These are phyloP conservation scores for Nylanderia fulva DNA, from an alignment of 1,140 invertebrate genomes.

Conservation along the genomic window DNA sequence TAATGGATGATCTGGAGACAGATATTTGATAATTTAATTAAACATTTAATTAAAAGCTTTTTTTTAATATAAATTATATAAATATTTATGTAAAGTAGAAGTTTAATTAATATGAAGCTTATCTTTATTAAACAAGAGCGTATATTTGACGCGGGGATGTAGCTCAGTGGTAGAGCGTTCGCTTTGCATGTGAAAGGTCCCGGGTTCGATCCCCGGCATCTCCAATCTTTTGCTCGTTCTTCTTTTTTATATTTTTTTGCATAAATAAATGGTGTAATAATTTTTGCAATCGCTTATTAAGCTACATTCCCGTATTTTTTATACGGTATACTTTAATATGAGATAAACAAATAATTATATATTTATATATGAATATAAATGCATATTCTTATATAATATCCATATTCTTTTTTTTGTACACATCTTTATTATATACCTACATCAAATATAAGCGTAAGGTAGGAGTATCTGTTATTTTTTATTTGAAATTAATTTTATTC, in stretches of 20 bases:
- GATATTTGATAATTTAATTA: not conserved
- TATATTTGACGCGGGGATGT: constrained; percentile 78
- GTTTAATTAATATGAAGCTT: accelerated
- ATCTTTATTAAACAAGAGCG: not conserved
- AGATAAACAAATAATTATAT: not conserved
- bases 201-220: constrained; percentile 91
- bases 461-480: not conserved
- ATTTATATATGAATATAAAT: too few relatives aligned
- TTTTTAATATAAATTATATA: not conserved
- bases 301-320: not conserved
- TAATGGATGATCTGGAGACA: not conserved
- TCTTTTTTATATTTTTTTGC: not conserved
- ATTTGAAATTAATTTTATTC: not conserved
- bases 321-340: not conserved
- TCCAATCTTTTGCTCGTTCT: constrained; percentile 84
- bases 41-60: not conserved
- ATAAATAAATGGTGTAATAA: not conserved
- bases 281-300: not conserved
- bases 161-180: constrained; percentile 88
- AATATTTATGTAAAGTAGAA: not conserved
- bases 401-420: not conserved
- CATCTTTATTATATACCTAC: not conserved
- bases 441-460: not conserved
- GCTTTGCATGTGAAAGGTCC: constrained; percentile 92
- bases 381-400: not conserved